These are phyloP conservation scores for Riparia riparia DNA, from an alignment of 2,113 vertebrate species.

Conservation along the genomic window DNA sequence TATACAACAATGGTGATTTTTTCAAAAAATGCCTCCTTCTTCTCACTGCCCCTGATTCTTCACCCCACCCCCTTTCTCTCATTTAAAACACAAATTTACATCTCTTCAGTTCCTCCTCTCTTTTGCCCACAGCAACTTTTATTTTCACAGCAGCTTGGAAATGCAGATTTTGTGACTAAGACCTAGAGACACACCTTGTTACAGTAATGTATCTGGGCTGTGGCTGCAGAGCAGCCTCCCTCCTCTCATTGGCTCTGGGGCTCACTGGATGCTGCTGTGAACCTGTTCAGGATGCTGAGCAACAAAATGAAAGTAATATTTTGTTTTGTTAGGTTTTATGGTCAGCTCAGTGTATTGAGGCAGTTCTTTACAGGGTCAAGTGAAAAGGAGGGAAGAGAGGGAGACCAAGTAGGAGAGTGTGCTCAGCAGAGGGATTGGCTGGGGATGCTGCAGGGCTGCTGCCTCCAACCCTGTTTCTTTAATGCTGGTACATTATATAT, in stretches of 20 bases:
- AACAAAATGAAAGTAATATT: background rate
- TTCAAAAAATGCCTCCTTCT: background rate
- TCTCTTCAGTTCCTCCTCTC: background rate
- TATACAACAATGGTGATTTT: background rate
- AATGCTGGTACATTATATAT: background rate
- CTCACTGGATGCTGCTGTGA: background rate
- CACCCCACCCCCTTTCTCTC: background rate
- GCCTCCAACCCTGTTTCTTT: background rate
- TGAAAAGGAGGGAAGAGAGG: background rate
- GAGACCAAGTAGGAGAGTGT: background rate
- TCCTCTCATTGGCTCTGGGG: background rate
- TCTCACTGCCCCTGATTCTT: background rate
- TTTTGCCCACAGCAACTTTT: background rate
- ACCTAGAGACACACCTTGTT: background rate
- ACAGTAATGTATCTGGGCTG: background rate
- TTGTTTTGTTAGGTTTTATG: background rate
- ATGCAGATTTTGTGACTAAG: background rate
- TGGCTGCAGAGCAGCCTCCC: background rate
- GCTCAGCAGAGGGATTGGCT: background rate
- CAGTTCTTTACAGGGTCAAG: background rate
- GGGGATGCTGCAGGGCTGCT: background rate
- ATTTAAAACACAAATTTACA: constrained; percentile 33
- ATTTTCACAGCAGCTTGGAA: background rate
- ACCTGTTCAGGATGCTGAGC: background rate
- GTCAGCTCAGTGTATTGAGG: background rate